These are phyloP conservation scores for Punctoribates punctum DNA, from an alignment of 2,888 invertebrate species.

Conservation along the genomic window DNA sequence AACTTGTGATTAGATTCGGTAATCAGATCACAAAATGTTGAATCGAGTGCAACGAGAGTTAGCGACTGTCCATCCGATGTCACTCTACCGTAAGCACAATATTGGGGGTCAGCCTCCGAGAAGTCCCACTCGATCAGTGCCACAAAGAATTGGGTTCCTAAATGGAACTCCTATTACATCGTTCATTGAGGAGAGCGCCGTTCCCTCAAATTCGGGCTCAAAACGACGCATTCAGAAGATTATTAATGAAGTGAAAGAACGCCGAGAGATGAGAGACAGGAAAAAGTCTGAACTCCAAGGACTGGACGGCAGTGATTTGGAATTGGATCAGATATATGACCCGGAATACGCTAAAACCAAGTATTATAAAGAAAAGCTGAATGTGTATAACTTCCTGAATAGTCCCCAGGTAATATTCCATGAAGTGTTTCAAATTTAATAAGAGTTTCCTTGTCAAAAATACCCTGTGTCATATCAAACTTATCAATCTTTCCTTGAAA, in stretches of 20 bases:
- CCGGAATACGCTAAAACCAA: constrained; percentile 9
- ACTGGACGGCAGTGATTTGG: neutral
- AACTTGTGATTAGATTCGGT: no score
- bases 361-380: constrained; percentile 38
- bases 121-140: no score
- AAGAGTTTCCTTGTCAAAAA: no score
- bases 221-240: constrained; percentile 19
- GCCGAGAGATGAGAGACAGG: constrained; percentile 25
- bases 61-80: constrained; percentile 11
- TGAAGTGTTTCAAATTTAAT: no score
- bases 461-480: no score
- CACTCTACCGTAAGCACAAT: neutral
- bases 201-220: neutral
- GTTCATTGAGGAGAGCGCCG: neutral
- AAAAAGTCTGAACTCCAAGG: constrained; percentile 15
- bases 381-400: constrained; percentile 40
- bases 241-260: constrained; percentile 15
- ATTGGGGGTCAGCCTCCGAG: no score
- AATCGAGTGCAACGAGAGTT: constrained; percentile 9
- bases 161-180: neutral
- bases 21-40: neutral
- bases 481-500: no score
- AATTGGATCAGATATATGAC: neutral
- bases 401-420: constrained; percentile 2
- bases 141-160: no score